Conservation (phyloP, 2,797 vertebrate species). For the Eidolon dupreanum region DNA sequence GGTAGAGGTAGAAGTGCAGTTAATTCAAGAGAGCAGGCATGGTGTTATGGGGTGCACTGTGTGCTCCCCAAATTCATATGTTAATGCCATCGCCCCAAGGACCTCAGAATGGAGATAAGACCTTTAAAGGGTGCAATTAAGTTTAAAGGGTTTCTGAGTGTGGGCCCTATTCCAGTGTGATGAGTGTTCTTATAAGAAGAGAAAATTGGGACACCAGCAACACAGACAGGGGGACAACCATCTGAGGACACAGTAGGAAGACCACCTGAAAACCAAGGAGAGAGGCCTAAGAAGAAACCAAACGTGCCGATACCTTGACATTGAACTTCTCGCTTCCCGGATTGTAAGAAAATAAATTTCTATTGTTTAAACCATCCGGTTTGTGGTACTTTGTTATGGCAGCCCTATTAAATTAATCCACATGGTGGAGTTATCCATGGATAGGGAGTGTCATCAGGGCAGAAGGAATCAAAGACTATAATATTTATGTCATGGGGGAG, state of each 20-base stretch:
- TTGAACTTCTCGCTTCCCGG: background rate
- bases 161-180: background rate
- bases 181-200: background rate
- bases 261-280: background rate
- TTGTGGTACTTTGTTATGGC: background rate
- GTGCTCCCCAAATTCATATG: background rate
- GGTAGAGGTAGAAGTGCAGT: accelerated
- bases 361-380: background rate
- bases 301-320: background rate
- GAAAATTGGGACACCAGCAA: no score
- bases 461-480: background rate
- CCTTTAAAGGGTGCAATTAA: background rate
- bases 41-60: background rate
- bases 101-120: background rate
- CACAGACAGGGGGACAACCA: background rate
- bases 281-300: background rate
- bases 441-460: background rate
- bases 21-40: background rate
- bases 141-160: background rate
- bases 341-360: background rate
- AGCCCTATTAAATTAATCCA: background rate
- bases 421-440: background rate
- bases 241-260: background rate
- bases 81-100: background rate
- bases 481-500: background rate